Evolutionary conservation across 2,113 vertebrate genomes (phyloP).

Genomic region (Austrofundulus limnaeus): DNA sequence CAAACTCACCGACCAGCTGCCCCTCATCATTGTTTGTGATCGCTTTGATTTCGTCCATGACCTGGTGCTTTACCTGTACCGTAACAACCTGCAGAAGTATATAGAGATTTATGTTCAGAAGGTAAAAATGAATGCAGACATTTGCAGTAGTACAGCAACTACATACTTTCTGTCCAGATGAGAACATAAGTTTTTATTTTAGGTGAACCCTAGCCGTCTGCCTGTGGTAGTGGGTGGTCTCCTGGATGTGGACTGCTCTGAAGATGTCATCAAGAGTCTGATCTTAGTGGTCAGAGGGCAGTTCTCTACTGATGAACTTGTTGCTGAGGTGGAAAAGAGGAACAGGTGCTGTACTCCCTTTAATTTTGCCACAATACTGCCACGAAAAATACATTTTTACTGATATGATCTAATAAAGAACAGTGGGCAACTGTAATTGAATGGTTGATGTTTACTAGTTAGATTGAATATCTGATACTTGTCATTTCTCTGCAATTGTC

Average conservation of each 20-base stretch:
- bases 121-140: slow-evolving; percentile 71
- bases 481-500: too few species aligned
- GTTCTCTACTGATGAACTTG: slow-evolving; percentile 97
- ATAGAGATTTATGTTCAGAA: slow-evolving; percentile 99
- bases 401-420: too few species aligned
- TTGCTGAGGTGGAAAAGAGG: slow-evolving; percentile 97
- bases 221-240: slow-evolving; percentile 95
- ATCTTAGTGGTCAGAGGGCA: slow-evolving; percentile 97
- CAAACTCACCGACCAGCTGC: slow-evolving; percentile 96
- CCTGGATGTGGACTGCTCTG: slow-evolving; percentile 96
- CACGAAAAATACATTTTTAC: not conserved
- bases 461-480: not conserved
- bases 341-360: slow-evolving; percentile 83
- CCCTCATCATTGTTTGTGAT: slow-evolving; percentile 97
- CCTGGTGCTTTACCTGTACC: slow-evolving; percentile 96
- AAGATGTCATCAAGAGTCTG: slow-evolving; percentile 97
- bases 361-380: not conserved
- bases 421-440: not conserved
- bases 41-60: slow-evolving; percentile 98
- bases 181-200: not conserved
- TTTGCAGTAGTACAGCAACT: not conserved
- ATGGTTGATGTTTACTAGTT: not conserved
- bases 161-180: not conserved
- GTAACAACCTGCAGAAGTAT: slow-evolving; percentile 98
- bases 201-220: slow-evolving; percentile 97